Evolutionary conservation across 2,888 invertebrate species (phyloP), one percentile per base, ranked within the genome.

Genomic region (Plutella xylostella): DNA sequence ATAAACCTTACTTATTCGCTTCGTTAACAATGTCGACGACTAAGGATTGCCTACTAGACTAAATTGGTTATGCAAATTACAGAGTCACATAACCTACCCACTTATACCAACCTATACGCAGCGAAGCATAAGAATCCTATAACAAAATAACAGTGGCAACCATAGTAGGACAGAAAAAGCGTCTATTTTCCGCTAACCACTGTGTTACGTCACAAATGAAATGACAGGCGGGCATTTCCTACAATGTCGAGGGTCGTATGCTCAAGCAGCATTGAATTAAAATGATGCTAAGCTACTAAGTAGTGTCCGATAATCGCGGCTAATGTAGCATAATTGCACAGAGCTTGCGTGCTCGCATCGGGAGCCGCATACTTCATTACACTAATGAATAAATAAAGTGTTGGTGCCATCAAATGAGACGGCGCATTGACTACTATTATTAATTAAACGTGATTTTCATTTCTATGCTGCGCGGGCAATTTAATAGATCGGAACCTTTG

Each of bases 221-320:
- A 50, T 40, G 45, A 43, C 42, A 38, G n/a, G 43, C 28, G 34
- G 20, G 35, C 41, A 43, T n/a, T n/a, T 45, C 47, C 45, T 33
- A 43, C 42, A 45, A 42, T 46, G 42, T 34, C 42, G 49, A 44
- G 52, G 51, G 60, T 59, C 60, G 59, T 65, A 63, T 64, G 61
- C 61, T 62, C 65, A 69, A 69, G 71, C 61, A 63, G 61, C 68
- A 72, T 67, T 68, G 68, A 68, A 65, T 72, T 67, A 69, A 67
- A 71, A 70, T 68, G 67, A 73, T 71, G 64, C 30, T 22, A n/a
- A n/a, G 19, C 37, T 19, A 15, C 7, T 58, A 50, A 48, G 51
- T 56, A 51, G 54, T 61, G 62, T 55, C 57, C 61, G 65, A 61
- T 74, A 74, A 72, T 74, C 53, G 60, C 51, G 51, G 51, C 58